Evolutionary conservation across 2,888 invertebrate species (phyloP).

Genomic region (Tetranychus truncatus): DNA sequence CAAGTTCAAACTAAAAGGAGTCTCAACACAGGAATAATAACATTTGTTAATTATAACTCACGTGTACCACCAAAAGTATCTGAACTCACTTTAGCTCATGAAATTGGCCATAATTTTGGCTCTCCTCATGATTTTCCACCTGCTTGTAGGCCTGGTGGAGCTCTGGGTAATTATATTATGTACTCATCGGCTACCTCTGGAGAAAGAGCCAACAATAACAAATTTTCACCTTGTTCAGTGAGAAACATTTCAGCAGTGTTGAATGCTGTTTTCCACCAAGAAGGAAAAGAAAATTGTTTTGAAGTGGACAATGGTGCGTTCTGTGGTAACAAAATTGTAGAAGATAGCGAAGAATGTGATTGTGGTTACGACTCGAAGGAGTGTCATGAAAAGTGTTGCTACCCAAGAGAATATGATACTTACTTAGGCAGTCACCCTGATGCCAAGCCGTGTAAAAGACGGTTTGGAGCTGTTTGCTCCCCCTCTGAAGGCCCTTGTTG

Average conservation of each 20-base stretch:
- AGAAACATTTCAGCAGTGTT: constrained; percentile 85
- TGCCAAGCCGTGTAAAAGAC: constrained; percentile 52
- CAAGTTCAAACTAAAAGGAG: constrained; percentile 83
- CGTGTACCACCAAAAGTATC: constrained; percentile 93
- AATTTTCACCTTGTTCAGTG: constrained; percentile 83
- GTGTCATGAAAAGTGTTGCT: constrained; percentile 65
- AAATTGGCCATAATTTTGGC: constrained; percentile 93
- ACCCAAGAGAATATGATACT: constrained; percentile 47
- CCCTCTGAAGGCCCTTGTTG: constrained; percentile 98
- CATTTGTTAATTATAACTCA: constrained; percentile 93
- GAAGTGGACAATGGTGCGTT: constrained; percentile 78
- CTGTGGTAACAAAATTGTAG: constrained; percentile 97
- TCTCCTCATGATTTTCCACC: constrained; percentile 82
- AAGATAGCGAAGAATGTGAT: constrained; percentile 93
- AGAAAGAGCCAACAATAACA: constrained; percentile 89
- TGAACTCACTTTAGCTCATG: constrained; percentile 89
- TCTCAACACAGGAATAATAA: constrained; percentile 94
- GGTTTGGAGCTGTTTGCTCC: constrained; percentile 61
- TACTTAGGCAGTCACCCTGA: constrained; percentile 22
- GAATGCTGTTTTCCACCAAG: constrained; percentile 58
- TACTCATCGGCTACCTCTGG: constrained; percentile 97
- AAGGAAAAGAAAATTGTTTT: constrained; percentile 83
- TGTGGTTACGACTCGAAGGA: constrained; percentile 82
- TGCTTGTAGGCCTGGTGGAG: constrained; percentile 72
- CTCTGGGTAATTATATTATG: constrained; percentile 95